phyloP scores from a whole-genome alignment of 2,113 vertebrate species.

The Poeciliopsis occidentalis region DNA sequence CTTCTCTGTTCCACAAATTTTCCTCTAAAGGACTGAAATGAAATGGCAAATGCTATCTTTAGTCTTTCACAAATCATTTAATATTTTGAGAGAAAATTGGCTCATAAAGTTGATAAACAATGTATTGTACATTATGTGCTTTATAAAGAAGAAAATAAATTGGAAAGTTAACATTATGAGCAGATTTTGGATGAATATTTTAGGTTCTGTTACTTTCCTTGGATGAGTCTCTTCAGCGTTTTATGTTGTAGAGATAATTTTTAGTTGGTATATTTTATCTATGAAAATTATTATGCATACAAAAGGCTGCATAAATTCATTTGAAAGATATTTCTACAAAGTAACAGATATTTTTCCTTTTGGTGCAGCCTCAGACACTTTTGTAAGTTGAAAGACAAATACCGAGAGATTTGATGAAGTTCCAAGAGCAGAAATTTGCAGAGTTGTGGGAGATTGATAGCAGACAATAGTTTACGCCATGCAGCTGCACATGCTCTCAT shows the following conservation, averaged over 20 bases:
- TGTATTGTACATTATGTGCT: not conserved
- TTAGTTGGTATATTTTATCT: not conserved
- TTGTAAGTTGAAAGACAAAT: not conserved
- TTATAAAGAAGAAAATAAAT: not conserved
- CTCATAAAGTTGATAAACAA: not conserved
- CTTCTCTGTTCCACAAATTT: slow-evolving; percentile 7
- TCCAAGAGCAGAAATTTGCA: not conserved
- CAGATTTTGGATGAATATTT: too few relatives aligned
- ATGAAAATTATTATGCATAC: not conserved
- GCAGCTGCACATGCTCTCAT: not conserved
- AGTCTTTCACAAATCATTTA: not conserved
- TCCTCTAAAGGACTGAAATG: slow-evolving; percentile 1
- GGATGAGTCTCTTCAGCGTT: not conserved
- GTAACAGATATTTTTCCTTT: not conserved
- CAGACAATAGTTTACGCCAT: not conserved
- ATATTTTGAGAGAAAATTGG: not conserved
- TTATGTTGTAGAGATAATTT: not conserved
- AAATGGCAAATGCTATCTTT: not conserved
- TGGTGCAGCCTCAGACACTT: not conserved
- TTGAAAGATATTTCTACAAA: not conserved
- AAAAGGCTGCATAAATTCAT: not conserved
- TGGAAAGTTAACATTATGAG: not conserved
- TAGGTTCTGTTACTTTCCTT: not conserved
- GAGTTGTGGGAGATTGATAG: slow-evolving; percentile 1
- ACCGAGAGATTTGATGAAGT: not conserved